A percentile compares a stretch with the other conserved stretches of the same genome.
phyloP scores from a whole-genome alignment of 1,140 invertebrate species.

The Drosophila lacertosa region DNA sequence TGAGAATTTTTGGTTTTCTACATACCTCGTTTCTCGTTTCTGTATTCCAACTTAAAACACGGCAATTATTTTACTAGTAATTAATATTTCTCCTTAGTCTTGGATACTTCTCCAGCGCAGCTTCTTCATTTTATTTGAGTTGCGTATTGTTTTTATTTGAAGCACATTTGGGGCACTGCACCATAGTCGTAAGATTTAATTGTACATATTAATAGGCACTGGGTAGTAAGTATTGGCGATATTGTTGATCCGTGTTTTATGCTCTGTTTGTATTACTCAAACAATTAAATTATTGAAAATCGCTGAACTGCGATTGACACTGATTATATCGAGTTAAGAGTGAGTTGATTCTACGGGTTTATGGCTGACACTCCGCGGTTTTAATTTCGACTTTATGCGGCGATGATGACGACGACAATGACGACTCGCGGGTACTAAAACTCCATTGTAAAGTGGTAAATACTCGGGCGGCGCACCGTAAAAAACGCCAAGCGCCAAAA shows the following conservation, averaged over 20 bases:
- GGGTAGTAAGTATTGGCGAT: conserved; percentile 9
- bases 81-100: background rate
- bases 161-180: conserved; percentile 12
- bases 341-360: conserved; percentile 69
- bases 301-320: conserved; percentile 35
- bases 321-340: conserved; percentile 58
- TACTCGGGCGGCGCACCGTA: conserved; percentile 81
- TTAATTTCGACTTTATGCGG: conserved; percentile 83
- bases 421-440: conserved; percentile 81
- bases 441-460: conserved; percentile 83
- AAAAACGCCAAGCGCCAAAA: conserved; percentile 81
- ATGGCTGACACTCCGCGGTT: conserved; percentile 79
- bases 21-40: conserved; percentile 10
- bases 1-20: background rate
- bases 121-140: conserved; percentile 58
- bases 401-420: conserved; percentile 82
- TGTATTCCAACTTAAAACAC: background rate
- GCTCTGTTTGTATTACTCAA: conserved; percentile 1
- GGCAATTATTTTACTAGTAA: background rate
- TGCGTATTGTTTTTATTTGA: background rate
- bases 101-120: conserved; percentile 32
- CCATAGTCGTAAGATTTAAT: conserved; percentile 3
- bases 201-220: conserved; percentile 2
- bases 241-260: conserved; percentile 2
- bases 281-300: conserved; percentile 41